A percentile compares a stretch with the other conserved stretches of the same genome.
Evolutionary conservation across 2,888 invertebrate genomes (phyloP).

Genomic region (Hypolimnas misippus): DNA sequence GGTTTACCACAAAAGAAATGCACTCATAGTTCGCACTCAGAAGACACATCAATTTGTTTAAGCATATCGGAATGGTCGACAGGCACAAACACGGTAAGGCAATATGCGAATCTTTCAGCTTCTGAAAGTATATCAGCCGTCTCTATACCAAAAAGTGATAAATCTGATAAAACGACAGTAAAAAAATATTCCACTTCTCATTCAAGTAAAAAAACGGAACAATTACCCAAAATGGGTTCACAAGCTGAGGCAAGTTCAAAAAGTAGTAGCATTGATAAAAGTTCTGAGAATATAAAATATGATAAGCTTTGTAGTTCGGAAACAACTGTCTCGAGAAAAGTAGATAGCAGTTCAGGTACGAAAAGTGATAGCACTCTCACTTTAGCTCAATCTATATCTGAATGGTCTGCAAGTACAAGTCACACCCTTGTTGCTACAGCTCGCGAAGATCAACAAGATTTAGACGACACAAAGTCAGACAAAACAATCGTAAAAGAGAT

Average conservation of each 20-base stretch:
- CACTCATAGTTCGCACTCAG: slow-evolving; percentile 92
- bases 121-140: slow-evolving; percentile 86
- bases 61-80: slow-evolving; percentile 95
- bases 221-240: slow-evolving; percentile 70
- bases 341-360: slow-evolving; percentile 87
- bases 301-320: slow-evolving; percentile 86
- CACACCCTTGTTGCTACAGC: slow-evolving; percentile 88
- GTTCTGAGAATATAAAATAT: slow-evolving; percentile 81
- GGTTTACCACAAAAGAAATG: slow-evolving; percentile 91
- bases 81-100: slow-evolving; percentile 92
- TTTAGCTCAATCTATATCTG: slow-evolving; percentile 90
- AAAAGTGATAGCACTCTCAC: slow-evolving; percentile 92
- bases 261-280: slow-evolving; percentile 84
- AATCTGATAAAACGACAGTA: slow-evolving; percentile 80
- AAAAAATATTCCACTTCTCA: slow-evolving; percentile 86
- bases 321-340: slow-evolving; percentile 78
- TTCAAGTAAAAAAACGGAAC: slow-evolving; percentile 79
- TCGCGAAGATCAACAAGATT: slow-evolving; percentile 72
- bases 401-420: slow-evolving; percentile 92
- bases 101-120: slow-evolving; percentile 90
- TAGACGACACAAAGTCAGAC: slow-evolving; percentile 75
- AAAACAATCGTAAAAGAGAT: slow-evolving; percentile 76
- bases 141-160: slow-evolving; percentile 85
- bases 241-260: slow-evolving; percentile 82
- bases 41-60: slow-evolving; percentile 93